Evolutionary conservation across 2,113 vertebrate species (phyloP).

Genomic region (Otus sunia): DNA sequence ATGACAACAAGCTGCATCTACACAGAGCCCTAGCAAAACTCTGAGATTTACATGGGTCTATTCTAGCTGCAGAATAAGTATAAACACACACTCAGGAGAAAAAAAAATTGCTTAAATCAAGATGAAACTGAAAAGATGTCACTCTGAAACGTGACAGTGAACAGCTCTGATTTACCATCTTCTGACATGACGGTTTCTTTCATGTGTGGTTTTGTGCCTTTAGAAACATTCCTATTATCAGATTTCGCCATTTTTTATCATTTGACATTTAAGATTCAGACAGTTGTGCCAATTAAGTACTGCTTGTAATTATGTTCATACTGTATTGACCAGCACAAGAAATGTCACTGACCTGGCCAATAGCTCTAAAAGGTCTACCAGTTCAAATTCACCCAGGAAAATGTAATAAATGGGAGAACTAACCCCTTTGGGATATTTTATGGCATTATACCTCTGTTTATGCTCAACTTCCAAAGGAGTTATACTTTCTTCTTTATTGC

Average conservation of each 20-base stretch:
- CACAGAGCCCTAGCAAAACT: not conserved
- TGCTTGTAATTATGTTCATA: not conserved
- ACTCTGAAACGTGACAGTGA: not conserved
- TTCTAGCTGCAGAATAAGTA: not conserved
- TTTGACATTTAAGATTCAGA: not conserved
- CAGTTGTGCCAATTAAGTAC: not conserved
- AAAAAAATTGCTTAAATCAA: not conserved
- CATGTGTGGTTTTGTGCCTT: not conserved
- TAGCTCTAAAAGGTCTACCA: not conserved
- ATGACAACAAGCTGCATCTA: not conserved
- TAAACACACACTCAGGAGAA: not conserved
- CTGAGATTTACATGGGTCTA: not conserved
- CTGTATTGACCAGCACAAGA: not conserved
- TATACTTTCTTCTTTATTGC: not conserved
- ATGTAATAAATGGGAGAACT: not conserved
- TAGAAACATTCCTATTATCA: not conserved
- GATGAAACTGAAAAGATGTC: not conserved
- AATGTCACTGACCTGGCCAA: not conserved
- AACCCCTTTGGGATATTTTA: conserved; percentile 3
- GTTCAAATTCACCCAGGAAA: not conserved
- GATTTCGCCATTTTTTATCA: not conserved
- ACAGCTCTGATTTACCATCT: not conserved
- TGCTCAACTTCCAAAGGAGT: not conserved
- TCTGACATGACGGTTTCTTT: not conserved
- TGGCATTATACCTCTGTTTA: not conserved